Evolutionary conservation across 2,888 invertebrate species (phyloP), one percentile per base, ranked within the genome.

Genomic region (Lutraria lutraria): DNA sequence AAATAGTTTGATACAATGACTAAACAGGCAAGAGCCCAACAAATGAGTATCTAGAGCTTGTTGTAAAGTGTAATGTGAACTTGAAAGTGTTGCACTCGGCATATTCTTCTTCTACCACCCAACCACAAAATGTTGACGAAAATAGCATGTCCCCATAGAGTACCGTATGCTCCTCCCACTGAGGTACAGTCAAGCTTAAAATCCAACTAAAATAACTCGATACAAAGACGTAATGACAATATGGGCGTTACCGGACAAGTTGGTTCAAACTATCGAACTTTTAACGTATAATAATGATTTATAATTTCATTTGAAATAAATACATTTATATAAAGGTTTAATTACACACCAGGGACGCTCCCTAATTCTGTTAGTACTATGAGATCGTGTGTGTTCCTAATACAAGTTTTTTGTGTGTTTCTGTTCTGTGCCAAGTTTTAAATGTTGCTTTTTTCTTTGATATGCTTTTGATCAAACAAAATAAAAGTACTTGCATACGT

Each of bases 251-350:
- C 76, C 29, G 76, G 34, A 16, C 34, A 15, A 29, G 76, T 4
- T 34, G 31, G 76, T 76, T 76, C 76, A 34, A 4, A 31, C 76
- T 76, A 76, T 76, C 31, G 34, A 76, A 76, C 31, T 19, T 76
- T 16, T 19, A 76, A 76, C 31, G 76, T 76, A 76, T 76, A 76
- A 76, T 76, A 76, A 76, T 34, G 34, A 34, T 34, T 76, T 76
- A 31, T 76, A 76, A 76, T 76, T 76, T 76, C 16, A 76, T 76
- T 76, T 76, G 63, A 68, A 15, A 76, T 31, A 43, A 31, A 31
- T 31, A 25, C 31, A n/a, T n/a, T n/a, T n/a, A n/a, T n/a, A n/a
- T n/a, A 76, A 76, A 76, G 76, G 76, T 31, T 76, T 76, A 76
- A 76, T 76, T 76, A 76, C 31, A 34, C 31, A 16, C 15, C 34